Evolutionary conservation across 30 jellyfish, hydroid and myxozoan species (phyloP).

Genomic region (Euphysa ruthae): DNA sequence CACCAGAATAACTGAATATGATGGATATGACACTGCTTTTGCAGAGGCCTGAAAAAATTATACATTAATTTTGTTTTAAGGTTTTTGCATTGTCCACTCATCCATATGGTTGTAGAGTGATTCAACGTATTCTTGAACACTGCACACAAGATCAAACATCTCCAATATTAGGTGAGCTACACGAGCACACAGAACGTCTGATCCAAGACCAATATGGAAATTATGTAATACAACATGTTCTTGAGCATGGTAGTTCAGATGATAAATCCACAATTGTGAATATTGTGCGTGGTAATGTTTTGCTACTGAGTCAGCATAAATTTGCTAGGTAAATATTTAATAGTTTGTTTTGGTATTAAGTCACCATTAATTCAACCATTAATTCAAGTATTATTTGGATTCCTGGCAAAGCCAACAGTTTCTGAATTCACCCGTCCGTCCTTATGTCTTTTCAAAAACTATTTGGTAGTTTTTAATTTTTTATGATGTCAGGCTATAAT

Average conservation of each 20-base stretch:
- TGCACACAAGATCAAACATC: slow-evolving; percentile 91
- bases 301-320: slow-evolving; percentile 90
- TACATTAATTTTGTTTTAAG: slow-evolving; percentile 15
- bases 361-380: slow-evolving; percentile 83
- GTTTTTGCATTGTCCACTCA: slow-evolving; percentile 96
- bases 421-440: no score
- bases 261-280: slow-evolving; percentile 63
- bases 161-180: slow-evolving; percentile 75
- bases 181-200: slow-evolving; percentile 86
- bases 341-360: slow-evolving; percentile 86
- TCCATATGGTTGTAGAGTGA: slow-evolving; percentile 99
- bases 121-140: slow-evolving; percentile 96
- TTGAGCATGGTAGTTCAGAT: slow-evolving; percentile 97
- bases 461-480: no score
- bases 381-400: no score
- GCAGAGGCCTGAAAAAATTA: no score
- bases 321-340: slow-evolving; percentile 78
- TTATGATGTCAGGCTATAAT: no score
- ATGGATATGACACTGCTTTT: no score
- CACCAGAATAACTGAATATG: no score
- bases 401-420: no score
- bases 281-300: slow-evolving; percentile 86
- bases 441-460: no score
- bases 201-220: slow-evolving; percentile 99
- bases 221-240: slow-evolving; percentile 95